These are phyloP conservation scores for Phyto melanocephala DNA, from an alignment of 2,888 invertebrate species.

Conservation along the genomic window DNA sequence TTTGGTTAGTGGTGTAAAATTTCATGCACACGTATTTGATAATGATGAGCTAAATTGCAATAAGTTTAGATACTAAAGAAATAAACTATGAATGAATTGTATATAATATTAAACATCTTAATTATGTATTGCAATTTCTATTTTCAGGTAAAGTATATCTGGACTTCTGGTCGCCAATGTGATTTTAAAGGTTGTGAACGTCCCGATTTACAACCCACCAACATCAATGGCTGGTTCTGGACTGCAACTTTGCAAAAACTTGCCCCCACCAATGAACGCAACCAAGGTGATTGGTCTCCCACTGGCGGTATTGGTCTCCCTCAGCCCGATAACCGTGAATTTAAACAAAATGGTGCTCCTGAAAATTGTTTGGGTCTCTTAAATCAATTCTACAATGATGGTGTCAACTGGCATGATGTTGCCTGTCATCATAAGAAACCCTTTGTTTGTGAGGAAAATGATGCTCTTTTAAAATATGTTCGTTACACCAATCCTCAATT, in stretches of 20 bases:
- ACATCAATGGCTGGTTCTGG: constrained; percentile 95
- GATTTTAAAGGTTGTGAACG: constrained; percentile 95
- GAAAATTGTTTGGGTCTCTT: constrained; percentile 92
- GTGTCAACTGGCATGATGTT: constrained; percentile 94
- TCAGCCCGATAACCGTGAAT: constrained; percentile 93
- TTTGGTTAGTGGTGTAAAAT: constrained; percentile 38
- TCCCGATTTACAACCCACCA: constrained; percentile 88
- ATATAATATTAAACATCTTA: too few species aligned
- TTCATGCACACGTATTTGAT: constrained; percentile 32
- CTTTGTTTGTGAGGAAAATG: constrained; percentile 93
- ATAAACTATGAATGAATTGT: too few species aligned
- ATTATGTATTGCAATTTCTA: not conserved
- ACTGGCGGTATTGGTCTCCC: constrained; percentile 91
- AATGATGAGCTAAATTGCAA: constrained; percentile 47
- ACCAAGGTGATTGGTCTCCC: constrained; percentile 93
- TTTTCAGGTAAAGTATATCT: constrained; percentile 89
- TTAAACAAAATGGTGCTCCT: constrained; percentile 88
- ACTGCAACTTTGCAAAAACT: constrained; percentile 91
- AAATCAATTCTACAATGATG: constrained; percentile 94
- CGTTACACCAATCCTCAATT: constrained; percentile 89
- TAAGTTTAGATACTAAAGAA: constrained; percentile 1
- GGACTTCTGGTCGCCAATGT: constrained; percentile 93
- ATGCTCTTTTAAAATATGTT: constrained; percentile 90
- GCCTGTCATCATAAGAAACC: constrained; percentile 94
- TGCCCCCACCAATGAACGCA: constrained; percentile 89